Evolutionary conservation across 2,113 vertebrate species (phyloP), one percentile per base, ranked within the genome.

Genomic region (Myotis davidii): DNA sequence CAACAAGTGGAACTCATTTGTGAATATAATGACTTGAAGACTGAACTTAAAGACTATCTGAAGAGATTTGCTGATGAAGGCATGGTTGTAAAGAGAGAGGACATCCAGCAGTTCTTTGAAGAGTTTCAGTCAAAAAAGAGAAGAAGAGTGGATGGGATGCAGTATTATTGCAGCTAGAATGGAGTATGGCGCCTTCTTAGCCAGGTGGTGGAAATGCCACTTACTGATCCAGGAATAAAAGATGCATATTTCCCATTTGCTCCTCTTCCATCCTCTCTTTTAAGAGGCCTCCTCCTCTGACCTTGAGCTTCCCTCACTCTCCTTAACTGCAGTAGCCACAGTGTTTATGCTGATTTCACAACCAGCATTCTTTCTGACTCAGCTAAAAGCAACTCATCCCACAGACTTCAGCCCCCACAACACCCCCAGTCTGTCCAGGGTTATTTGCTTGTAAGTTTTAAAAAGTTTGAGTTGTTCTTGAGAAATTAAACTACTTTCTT

Each of bases 1-100:
- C 99, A 99, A 96, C 99, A 99, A 97, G 99, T 99, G 79, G 99
- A 99, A 95, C 98, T 99, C 50, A 99, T 99, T 93, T 99, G 99
- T 85, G 99, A 99, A 94, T 99, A 99, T 97, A 99, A 99, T 21
- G 99, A 99, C 91, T 95, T 99, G 97, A 99, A 99, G 97, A 98
- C 98, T 2, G 99, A 99, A 52, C 97, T 99, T 94, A 99, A 96
- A 6, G 98, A 98, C 74, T 99, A 99, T 98, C 98, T 99, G 92
- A 98, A 98, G 95, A 99, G 99, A 95, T 99, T 99, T 98, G 99
- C 98, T 92, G 98, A 99, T 87, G 99, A 99, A 98, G 99, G 99
- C 97, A 99, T 99, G 99, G 99, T 98, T 7, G 98, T 99, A 95
- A 99, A 99, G 72, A 98, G 98, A 72, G 99, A 99, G 96, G 99